Percentiles rank a stretch among this genome's conserved stretches.
Evolutionary conservation across 1,140 invertebrate species (phyloP).

Genomic region (Magallana angulata): DNA sequence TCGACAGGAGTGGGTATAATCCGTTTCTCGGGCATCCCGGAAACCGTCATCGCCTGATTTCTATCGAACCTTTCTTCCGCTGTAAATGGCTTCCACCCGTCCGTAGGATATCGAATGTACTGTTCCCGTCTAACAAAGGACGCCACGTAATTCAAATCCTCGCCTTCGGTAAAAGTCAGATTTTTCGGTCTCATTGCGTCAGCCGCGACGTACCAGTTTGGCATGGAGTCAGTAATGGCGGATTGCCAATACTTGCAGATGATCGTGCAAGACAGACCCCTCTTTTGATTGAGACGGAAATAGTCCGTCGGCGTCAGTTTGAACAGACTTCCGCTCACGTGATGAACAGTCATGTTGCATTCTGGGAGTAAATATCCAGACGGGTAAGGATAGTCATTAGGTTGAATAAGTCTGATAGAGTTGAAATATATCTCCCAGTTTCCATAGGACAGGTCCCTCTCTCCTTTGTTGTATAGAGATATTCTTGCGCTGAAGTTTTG

Average conservation of each 20-base stretch:
- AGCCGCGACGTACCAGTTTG: slow-evolving; percentile 70
- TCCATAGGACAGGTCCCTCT: slow-evolving; percentile 48
- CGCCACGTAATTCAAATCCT: slow-evolving; percentile 65
- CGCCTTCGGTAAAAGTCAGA: slow-evolving; percentile 59
- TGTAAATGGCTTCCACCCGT: slow-evolving; percentile 69
- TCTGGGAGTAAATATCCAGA: slow-evolving; percentile 52
- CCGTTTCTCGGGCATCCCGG: slow-evolving; percentile 47
- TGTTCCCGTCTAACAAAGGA: slow-evolving; percentile 65
- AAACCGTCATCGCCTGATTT: slow-evolving; percentile 54
- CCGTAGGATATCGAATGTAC: slow-evolving; percentile 67
- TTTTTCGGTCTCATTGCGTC: slow-evolving; percentile 59
- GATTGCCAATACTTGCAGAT: slow-evolving; percentile 67
- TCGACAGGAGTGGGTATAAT: slow-evolving; percentile 64
- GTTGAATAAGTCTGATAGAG: slow-evolving; percentile 59
- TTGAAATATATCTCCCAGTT: slow-evolving; percentile 68
- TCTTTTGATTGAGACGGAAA: slow-evolving; percentile 36
- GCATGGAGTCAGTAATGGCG: slow-evolving; percentile 70
- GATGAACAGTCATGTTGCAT: slow-evolving; percentile 60
- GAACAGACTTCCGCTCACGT: slow-evolving; percentile 71
- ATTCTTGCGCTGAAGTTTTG: slow-evolving; percentile 50
- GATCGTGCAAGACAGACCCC: slow-evolving; percentile 50
- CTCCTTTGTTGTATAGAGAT: slow-evolving; percentile 63
- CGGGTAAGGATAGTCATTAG: slow-evolving; percentile 52
- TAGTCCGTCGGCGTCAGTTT: slow-evolving; percentile 59
- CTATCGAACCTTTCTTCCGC: slow-evolving; percentile 56